Evolutionary conservation across 2,888 invertebrate genomes (phyloP), one percentile per base, ranked within the genome.

Genomic region (Lithophane semibrunnea): DNA sequence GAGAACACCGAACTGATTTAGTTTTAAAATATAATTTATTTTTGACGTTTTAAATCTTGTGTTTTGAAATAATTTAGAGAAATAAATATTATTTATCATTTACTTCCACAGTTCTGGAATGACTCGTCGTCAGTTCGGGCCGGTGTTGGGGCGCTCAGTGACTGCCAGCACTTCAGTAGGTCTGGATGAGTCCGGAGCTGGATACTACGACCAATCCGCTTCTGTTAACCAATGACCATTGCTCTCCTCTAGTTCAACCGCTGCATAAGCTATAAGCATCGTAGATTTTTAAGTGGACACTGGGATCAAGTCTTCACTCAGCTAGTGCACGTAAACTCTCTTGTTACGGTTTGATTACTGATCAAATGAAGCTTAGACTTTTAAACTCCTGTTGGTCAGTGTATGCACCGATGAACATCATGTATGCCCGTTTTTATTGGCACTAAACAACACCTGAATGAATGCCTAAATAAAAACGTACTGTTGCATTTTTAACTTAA

Each of bases 151-250:
- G 0, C 88, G 80, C 9, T 92, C 93, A 0, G 91, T 94, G 12
- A 89, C 86, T 24, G 93, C 94, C 18, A 91, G 92, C 77, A 88
- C 94, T 0, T 92, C 92, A 0, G 92, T 94, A 9, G 91, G 90
- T 3, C 8, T 94, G 9, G 93, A 95, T 84, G 89, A 91, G 8
- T 75, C 89, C 0, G 95, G 95, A 56, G 64, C 81, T 5, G 95
- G 94, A 0, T 93, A 92, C 84, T 95, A 94, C 75, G 92, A 94
- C 66, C 92, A 94, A 75, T 87, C 88, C 49, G 80, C 93, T 2
- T 92, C 93, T 0, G 92, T 92, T 21, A 0, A 77, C 63, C 75
- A 87, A 86, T 16, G 5, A 44, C 1, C 7, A 70, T 18, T 44
- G 3, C 49, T 42, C 9, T 68, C 21, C 13, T 37, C 12, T 52